Percentiles rank a stretch among this genome's conserved stretches.
Evolutionary conservation across 2,797 vertebrate species (phyloP).

Genomic region (Chrosomus eos): DNA sequence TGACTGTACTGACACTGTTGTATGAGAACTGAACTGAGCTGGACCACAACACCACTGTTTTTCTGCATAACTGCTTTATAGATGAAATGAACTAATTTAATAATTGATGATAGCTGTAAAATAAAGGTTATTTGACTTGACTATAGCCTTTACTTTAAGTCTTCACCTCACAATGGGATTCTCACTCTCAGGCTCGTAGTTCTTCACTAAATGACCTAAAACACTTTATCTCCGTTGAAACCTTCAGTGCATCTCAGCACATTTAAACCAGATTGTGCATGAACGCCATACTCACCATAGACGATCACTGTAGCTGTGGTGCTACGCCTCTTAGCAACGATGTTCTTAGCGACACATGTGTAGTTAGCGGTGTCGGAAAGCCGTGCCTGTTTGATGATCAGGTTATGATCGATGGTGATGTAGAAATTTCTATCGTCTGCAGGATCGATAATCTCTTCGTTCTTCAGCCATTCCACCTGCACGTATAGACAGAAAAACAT

Average conservation of each 20-base stretch:
- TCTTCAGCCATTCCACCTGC: conserved; percentile 96
- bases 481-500: neutral
- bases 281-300: conserved; percentile 80
- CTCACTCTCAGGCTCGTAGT: too few species aligned
- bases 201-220: too few species aligned
- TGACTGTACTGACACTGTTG: too few species aligned
- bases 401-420: conserved; percentile 96
- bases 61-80: too few species aligned
- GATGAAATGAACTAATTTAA: too few species aligned
- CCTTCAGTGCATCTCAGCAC: neutral
- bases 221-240: too few species aligned
- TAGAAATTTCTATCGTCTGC: conserved; percentile 95
- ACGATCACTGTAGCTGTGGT: conserved; percentile 93
- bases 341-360: conserved; percentile 95
- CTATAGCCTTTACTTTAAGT: too few species aligned
- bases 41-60: too few species aligned
- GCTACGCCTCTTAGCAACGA: conserved; percentile 92
- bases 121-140: too few species aligned
- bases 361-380: conserved; percentile 96
- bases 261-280: neutral
- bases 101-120: too few species aligned
- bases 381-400: conserved; percentile 96
- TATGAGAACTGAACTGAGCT: too few species aligned
- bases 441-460: conserved; percentile 93
- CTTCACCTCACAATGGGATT: too few species aligned